Evolutionary conservation across 2,797 vertebrate genomes (phyloP), one percentile per base, ranked within the genome.

Genomic region (Myotis planiceps): DNA sequence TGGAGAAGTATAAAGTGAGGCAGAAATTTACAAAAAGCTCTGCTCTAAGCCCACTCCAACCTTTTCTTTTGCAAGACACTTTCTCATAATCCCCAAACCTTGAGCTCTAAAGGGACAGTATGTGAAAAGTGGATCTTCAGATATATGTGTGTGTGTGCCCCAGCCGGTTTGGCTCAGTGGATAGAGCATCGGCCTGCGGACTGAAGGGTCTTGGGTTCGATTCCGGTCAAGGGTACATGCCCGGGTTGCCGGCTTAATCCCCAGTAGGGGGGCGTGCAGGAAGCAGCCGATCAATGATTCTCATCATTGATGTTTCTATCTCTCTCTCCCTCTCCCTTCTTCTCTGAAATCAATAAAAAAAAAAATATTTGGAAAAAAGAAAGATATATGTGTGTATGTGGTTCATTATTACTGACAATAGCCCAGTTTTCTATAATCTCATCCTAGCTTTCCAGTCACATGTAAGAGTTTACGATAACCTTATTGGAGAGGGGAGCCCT

Each of bases 1-100:
- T 63, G 45, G 51, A 88, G 25, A 92, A 15, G 15, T 55, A 2
- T 51, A 83, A 93, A 93, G 86, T 58, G 16, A 85, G n/a, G 25
- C 18, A 88, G 58, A 90, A 80, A 90, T 53, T 82, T 78, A 88
- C 2, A 60, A 90, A 88, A 84, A 75, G 23, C 37, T 63, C 69
- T 39, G 34, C 42, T 91, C 37, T 94, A 88, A 92, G 29, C 18
- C 51, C 42, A 85, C 21, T 34, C 53, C 39, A 83, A 90, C 10
- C 23, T 84, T 80, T 92, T 68, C 29, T 86, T 90, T 92, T 60
- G 53, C 60, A 42, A 83, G 60, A 74, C 92, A 90, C 63, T 80
- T 93, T 93, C 60, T 91, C 53, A 74, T 63, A 80, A 79, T 45
- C 39, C 80, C 42, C 45, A 94, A 92, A 91, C 58, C 65, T 55